These are phyloP conservation scores for Drymodes brunneopygia DNA, from an alignment of 2,113 vertebrate genomes.

Conservation along the genomic window DNA sequence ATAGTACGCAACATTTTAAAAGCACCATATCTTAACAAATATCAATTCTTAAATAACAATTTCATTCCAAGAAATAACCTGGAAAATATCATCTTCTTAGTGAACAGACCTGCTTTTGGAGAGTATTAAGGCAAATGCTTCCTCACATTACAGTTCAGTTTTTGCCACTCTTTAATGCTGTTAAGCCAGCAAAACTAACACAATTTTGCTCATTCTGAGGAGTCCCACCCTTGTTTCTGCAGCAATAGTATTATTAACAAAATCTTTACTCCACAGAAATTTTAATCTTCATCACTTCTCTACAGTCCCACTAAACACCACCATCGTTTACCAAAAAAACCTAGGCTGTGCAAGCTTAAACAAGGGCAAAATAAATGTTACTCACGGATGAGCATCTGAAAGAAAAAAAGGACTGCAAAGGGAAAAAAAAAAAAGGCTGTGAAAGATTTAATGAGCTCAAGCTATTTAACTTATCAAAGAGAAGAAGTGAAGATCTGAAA, in stretches of 20 bases:
- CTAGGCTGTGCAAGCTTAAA: slow-evolving; percentile 13
- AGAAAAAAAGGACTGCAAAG: slow-evolving; percentile 3
- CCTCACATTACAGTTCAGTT: not conserved
- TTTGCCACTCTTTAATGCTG: not conserved
- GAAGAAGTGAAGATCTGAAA: slow-evolving; percentile 38
- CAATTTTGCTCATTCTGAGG: fast-evolving
- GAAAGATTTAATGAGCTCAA: slow-evolving; percentile 55
- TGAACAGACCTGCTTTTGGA: not conserved
- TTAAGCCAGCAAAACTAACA: not conserved
- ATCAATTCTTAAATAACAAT: not conserved
- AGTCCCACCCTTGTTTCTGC: not conserved
- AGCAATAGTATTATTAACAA: not conserved
- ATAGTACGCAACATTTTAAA: not conserved
- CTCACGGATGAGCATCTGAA: not conserved
- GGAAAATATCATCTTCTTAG: not conserved
- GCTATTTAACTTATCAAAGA: slow-evolving; percentile 60
- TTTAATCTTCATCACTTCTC: not conserved
- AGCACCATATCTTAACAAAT: not conserved
- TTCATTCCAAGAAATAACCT: not conserved
- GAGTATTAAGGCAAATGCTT: not conserved
- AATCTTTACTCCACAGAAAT: not conserved
- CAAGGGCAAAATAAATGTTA: slow-evolving; percentile 4
- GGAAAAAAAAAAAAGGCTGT: not conserved
- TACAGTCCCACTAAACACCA: not conserved
- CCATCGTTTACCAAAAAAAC: not conserved